These are phyloP conservation scores for Dione vanillae DNA, from an alignment of 2,888 invertebrate species.

Conservation along the genomic window DNA sequence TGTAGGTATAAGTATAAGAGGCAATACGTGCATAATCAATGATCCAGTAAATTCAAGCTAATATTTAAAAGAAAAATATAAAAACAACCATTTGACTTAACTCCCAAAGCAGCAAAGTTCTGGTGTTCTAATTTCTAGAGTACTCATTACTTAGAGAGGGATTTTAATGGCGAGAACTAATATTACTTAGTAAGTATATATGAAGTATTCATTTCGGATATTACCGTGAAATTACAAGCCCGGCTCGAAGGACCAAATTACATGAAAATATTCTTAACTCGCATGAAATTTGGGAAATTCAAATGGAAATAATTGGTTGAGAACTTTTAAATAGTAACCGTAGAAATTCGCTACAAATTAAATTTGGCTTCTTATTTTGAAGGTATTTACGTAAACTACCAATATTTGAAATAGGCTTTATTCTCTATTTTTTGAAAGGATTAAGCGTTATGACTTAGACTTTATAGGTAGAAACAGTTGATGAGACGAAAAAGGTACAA, in stretches of 20 bases:
- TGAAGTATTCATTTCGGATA: slow-evolving; percentile 8
- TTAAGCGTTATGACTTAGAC: no score
- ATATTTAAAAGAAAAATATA: background rate
- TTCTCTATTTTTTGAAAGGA: no score
- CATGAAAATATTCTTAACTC: slow-evolving; percentile 2
- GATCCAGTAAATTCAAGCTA: background rate
- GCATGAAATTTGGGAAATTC: slow-evolving; percentile 6
- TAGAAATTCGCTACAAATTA: background rate
- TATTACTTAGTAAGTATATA: slow-evolving; percentile 21
- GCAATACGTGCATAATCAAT: background rate
- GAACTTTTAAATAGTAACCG: background rate
- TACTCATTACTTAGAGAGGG: slow-evolving; percentile 30
- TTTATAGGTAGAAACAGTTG: no score
- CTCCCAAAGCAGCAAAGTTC: slow-evolving; percentile 22
- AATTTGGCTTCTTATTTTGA: background rate
- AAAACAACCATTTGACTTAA: slow-evolving; percentile 21
- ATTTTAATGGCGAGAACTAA: slow-evolving; percentile 22
- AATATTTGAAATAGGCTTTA: no score
- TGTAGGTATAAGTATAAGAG: no score
- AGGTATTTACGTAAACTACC: no score
- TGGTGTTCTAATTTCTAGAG: slow-evolving; percentile 29
- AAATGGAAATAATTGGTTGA: background rate
- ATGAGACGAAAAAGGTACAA: no score
- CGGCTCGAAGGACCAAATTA: slow-evolving; percentile 16
- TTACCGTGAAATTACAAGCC: slow-evolving; percentile 21